Evolutionary conservation across 2,797 vertebrate genomes (phyloP).

Genomic region (Muscicapa comitata): DNA sequence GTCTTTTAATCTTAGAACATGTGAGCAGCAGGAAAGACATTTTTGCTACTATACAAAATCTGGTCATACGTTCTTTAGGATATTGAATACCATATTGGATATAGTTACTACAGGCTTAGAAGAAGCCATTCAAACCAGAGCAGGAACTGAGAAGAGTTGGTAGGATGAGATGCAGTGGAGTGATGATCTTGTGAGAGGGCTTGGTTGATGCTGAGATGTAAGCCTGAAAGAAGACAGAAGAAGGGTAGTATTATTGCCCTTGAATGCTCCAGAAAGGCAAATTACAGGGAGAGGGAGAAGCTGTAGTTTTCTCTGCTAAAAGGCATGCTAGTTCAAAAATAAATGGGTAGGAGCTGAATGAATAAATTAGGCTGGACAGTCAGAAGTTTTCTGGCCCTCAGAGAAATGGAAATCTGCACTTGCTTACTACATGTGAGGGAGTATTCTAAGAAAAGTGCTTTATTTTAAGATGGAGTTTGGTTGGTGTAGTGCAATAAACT

Average conservation of each 20-base stretch:
- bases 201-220: neutral
- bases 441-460: neutral
- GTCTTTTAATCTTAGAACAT: neutral
- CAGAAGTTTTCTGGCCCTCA: neutral
- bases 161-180: neutral
- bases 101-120: neutral
- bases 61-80: neutral
- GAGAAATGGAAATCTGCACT: neutral
- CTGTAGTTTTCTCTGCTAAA: neutral
- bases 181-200: neutral
- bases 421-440: neutral
- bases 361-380: neutral
- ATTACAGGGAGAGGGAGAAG: neutral
- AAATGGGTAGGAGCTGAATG: neutral
- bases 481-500: neutral
- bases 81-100: neutral
- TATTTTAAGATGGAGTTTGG: conserved; percentile 12
- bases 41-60: neutral
- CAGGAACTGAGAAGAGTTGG: neutral
- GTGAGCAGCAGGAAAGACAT: neutral
- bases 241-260: neutral
- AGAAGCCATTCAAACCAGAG: neutral
- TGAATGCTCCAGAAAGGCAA: neutral
- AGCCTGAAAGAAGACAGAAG: neutral
- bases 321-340: neutral